Conservation (phyloP, 2,797 vertebrate species). For the Anguilla anguilla region DNA sequence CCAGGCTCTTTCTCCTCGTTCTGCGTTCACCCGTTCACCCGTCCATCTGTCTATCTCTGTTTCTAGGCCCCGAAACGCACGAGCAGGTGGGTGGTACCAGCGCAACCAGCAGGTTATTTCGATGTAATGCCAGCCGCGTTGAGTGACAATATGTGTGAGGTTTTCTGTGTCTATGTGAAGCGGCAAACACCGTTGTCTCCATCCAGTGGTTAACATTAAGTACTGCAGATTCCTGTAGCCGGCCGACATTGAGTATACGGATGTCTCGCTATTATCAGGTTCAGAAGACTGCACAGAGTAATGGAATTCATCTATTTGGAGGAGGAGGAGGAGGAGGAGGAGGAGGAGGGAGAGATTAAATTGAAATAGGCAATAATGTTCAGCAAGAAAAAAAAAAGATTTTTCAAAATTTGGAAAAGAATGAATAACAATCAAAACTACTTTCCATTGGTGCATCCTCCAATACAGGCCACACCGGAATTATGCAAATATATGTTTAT, state of each 20-base stretch:
- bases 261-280: neutral
- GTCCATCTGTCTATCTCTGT: conserved; percentile 13
- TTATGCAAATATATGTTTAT: neutral
- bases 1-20: neutral
- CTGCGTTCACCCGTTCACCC: neutral
- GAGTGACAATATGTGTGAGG: conserved; percentile 15
- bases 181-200: neutral
- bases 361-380: neutral
- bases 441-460: neutral
- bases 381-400: neutral
- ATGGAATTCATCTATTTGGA: neutral
- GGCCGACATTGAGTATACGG: neutral
- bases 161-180: conserved; percentile 9
- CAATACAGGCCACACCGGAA: neutral
- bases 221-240: neutral
- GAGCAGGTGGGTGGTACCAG: conserved; percentile 18
- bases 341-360: neutral
- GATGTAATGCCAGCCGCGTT: conserved; percentile 18
- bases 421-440: neutral
- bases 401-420: neutral
- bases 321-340: neutral
- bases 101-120: conserved; percentile 18
- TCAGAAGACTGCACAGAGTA: neutral
- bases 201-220: neutral
- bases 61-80: conserved; percentile 13